Base-by-base conservation (phyloP, 2,113 vertebrate species). In the Acrocephalus kingi region DNA sequence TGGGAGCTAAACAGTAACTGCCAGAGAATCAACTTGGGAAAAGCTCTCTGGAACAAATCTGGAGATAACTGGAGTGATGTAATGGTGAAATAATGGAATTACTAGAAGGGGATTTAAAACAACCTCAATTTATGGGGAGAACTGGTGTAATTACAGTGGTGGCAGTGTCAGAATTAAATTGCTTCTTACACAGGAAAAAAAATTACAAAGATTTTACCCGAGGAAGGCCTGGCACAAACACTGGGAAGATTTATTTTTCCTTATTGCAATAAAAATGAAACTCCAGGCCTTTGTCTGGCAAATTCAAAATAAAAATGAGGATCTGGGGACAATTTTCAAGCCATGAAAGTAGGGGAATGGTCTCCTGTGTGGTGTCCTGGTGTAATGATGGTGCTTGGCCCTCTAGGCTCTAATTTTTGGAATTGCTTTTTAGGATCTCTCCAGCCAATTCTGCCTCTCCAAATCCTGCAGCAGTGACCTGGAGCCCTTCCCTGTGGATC, bases 381-480 rank as follows among this genome's bases (percentile, higher is more conserved):
- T 49, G 59, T 23, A 41, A 12, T 2, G 1, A 41, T 7, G 14
- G 4, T 8, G 20, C 43, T 59, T 31, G 16, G 3, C 11, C 21
- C 45, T 27, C 45, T 18, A 15, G 33, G 27, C 37, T 52, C 9
- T 19, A 1, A 45, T 33, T 28, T 52, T 7, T 33, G 18, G 19
- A n/a, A 41, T 17, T 63, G 23, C 5, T n/a, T 52, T 63, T 52
- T n/a, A 16, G 37, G 31, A 18, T 54, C 5, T 22, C 48, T 63
- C 23, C 59, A 43, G 18, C 37, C 10, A n/a, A 22, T 28, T 28
- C 48, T 52, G 48, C 37, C 37, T 23, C 48, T 43, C 59, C 48
- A 28, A 7, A 22, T 28, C 37, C 14, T 96, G 94, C 43, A 94
- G 96, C 20, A 97, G 97, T 23, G 97, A 98, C 82, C 68, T 93